A percentile compares a stretch with the other conserved stretches of the same genome.
These are phyloP conservation scores for Lipophrys pholis DNA, from an alignment of 2,113 vertebrate species.

Conservation along the genomic window DNA sequence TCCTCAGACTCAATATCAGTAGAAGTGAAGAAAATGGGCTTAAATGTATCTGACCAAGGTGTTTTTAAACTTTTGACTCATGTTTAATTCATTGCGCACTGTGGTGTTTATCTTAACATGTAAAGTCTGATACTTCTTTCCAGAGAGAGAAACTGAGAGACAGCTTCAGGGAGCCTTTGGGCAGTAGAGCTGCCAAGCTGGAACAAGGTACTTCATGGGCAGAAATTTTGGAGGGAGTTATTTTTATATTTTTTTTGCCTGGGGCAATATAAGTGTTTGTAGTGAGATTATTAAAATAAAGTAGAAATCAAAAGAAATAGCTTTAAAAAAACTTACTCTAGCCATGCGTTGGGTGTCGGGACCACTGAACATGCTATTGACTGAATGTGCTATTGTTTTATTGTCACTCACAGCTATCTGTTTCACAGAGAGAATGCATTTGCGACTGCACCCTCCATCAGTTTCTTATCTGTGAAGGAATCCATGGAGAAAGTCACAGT, in stretches of 20 bases:
- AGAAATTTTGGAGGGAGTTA: constrained; percentile 20
- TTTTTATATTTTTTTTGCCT: constrained; percentile 21
- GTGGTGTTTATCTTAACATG: constrained; percentile 16
- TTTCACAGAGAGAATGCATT: background rate
- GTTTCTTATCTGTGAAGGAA: constrained; percentile 1
- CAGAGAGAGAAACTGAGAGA: background rate
- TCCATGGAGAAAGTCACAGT: background rate
- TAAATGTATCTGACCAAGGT: too few relatives aligned
- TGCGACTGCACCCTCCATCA: background rate
- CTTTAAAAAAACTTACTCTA: background rate
- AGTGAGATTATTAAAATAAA: constrained; percentile 19
- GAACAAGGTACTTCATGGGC: constrained; percentile 3
- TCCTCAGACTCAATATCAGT: too few relatives aligned
- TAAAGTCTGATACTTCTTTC: constrained; percentile 21
- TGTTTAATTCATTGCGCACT: constrained; percentile 12
- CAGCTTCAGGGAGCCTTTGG: constrained; percentile 19
- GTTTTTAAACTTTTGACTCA: background rate
- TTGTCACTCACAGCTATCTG: background rate
- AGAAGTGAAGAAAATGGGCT: too few relatives aligned
- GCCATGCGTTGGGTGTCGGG: background rate
- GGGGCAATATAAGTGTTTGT: constrained; percentile 20
- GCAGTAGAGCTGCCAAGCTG: constrained; percentile 31
- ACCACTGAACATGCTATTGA: constrained; percentile 6
- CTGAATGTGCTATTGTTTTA: background rate
- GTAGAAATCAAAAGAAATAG: constrained; percentile 22